Evolutionary conservation across 92 coral and sea anemone species (phyloP), one percentile per base, ranked within the genome.

Genomic region (Chrysogorgia sp.): DNA sequence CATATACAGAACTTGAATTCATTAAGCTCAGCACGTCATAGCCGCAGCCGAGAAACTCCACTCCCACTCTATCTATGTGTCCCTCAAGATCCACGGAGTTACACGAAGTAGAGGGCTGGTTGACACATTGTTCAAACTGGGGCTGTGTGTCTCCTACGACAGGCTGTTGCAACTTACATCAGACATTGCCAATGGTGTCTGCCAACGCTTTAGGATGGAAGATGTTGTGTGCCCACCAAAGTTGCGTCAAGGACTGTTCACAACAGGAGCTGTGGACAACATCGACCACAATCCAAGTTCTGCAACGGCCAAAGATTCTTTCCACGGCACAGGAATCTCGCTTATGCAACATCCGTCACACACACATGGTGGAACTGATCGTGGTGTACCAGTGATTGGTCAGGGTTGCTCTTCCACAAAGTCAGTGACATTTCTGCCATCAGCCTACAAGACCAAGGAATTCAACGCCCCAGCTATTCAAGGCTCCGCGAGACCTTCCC

Each of bases 51-150:
- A 63, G 89, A 85, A 68, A 66, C 82, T 37, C 85, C 79, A 25
- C 15, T 85, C 13, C 37, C 85, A 71, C 75, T 80, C 71, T 74
- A 85, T 64, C 63, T n/a, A n/a, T n/a, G n/a, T 82, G 57, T 86
- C 81, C 34, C 72, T 86, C 56, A 77, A 76, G 41, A 67, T 87
- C 53, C 90, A 87, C 40, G 86, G 86, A n/a, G 86, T 63, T 74
- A 86, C 89, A 0, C 63, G 89, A 20, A n/a, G n/a, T n/a, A n/a
- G n/a, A n/a, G n/a, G n/a, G n/a, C 83, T 78, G 30, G 63, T 78
- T 23, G 66, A 78, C 4, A n/a, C 58, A 17, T 14, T 78, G 43
- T 34, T 12, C 64, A 64, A 78, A 20, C 56, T 78, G 58, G 83
- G 83, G 10, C 43, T 78, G 47, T 43, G 71, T 23, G 43, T 77